These are phyloP conservation scores for Drosophila infuscata DNA, from an alignment of 2,888 invertebrate genomes.

Conservation along the genomic window DNA sequence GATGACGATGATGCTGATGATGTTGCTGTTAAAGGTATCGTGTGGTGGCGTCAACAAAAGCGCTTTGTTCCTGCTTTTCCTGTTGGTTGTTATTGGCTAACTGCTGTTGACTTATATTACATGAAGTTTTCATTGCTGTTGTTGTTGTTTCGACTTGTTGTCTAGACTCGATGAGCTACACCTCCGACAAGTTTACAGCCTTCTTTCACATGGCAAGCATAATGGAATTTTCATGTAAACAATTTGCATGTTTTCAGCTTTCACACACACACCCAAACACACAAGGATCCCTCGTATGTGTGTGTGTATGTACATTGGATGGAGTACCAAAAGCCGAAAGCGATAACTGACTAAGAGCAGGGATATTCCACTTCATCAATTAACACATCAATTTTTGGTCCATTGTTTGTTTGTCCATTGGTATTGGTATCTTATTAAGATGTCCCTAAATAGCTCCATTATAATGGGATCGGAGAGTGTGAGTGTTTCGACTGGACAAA, in stretches of 20 bases:
- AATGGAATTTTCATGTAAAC: slow-evolving; percentile 80
- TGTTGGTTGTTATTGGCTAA: slow-evolving; percentile 58
- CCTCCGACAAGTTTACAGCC: slow-evolving; percentile 53
- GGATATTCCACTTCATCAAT: slow-evolving; percentile 59
- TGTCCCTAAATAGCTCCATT: slow-evolving; percentile 17
- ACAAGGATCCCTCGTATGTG: neutral
- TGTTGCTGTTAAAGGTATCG: slow-evolving; percentile 61
- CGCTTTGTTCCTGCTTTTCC: slow-evolving; percentile 57
- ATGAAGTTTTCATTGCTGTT: slow-evolving; percentile 55
- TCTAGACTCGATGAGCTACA: slow-evolving; percentile 66
- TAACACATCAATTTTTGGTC: slow-evolving; percentile 63
- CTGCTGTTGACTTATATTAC: slow-evolving; percentile 77
- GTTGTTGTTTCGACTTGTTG: slow-evolving; percentile 63
- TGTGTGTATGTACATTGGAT: neutral
- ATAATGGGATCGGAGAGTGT: slow-evolving; percentile 10
- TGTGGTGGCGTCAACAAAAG: slow-evolving; percentile 63
- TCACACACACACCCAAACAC: neutral
- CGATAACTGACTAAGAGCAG: neutral
- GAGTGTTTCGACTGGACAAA: neutral
- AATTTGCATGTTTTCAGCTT: slow-evolving; percentile 74
- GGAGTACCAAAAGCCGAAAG: neutral
- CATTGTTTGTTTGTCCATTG: slow-evolving; percentile 33
- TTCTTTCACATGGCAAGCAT: slow-evolving; percentile 55
- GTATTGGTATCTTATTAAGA: slow-evolving; percentile 51
- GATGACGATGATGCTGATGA: slow-evolving; percentile 55